Evolutionary conservation across 2,797 vertebrate genomes (phyloP).

Genomic region (Cercopithecus hamlyni): DNA sequence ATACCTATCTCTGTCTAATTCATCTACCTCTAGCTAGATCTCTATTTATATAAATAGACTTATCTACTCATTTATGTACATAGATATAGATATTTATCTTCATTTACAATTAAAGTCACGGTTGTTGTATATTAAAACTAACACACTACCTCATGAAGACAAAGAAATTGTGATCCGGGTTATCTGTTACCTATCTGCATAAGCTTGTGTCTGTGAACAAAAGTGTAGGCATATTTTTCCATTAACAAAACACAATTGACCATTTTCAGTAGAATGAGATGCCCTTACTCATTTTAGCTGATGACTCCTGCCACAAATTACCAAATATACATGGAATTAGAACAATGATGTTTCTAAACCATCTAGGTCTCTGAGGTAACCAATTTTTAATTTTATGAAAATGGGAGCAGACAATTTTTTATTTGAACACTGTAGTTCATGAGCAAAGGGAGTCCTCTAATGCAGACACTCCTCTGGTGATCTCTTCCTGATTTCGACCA

Average conservation of each 20-base stretch:
- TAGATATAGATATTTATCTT: neutral
- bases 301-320: neutral
- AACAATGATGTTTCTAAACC: neutral
- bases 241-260: neutral
- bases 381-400: neutral
- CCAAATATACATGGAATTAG: neutral
- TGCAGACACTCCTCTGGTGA: rapidly evolving
- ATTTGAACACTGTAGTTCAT: neutral
- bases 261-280: neutral
- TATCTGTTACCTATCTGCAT: neutral
- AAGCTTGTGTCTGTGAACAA: neutral
- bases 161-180: neutral
- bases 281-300: neutral
- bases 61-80: neutral
- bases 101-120: neutral
- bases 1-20: neutral
- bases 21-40: neutral
- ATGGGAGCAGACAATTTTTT: neutral
- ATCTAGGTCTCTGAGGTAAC: neutral
- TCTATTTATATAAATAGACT: neutral
- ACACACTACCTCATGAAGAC: neutral
- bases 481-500: neutral
- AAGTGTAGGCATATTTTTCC: neutral
- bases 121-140: neutral
- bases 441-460: neutral